Percentiles rank a stretch among this genome's conserved stretches.
Conservation (phyloP, 1,140 invertebrate genomes). For the Drosophila mauritiana region DNA sequence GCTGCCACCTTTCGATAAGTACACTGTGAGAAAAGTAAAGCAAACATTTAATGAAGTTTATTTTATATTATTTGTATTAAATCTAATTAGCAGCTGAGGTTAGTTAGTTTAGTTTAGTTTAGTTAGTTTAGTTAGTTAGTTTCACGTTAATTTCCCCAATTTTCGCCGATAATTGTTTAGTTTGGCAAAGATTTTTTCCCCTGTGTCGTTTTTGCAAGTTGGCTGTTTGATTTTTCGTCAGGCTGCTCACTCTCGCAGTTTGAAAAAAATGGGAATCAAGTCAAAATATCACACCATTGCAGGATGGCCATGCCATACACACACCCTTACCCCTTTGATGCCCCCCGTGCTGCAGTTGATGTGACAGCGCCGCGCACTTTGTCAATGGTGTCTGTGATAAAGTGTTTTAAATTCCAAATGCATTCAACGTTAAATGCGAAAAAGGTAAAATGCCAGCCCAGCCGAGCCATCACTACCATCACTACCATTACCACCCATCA, state of each 20-base stretch:
- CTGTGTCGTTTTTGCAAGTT: constrained; percentile 4
- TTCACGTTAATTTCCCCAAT: too few relatives aligned
- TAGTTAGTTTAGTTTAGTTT: too few relatives aligned
- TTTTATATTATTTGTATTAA: too few relatives aligned
- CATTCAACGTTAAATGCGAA: constrained; percentile 77
- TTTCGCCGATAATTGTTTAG: not conserved
- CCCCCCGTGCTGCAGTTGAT: constrained; percentile 63
- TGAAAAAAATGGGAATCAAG: constrained; percentile 52
- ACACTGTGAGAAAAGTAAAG: constrained; percentile 6
- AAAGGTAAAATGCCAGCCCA: constrained; percentile 51
- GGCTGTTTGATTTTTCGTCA: constrained; percentile 69
- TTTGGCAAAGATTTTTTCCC: not conserved
- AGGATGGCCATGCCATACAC: constrained; percentile 22
- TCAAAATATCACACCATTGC: constrained; percentile 59
- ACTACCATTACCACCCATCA: constrained; percentile 16
- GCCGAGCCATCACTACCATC: constrained; percentile 13
- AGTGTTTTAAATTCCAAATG: constrained; percentile 81
- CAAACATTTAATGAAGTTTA: too few relatives aligned
- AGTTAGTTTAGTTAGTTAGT: too few relatives aligned
- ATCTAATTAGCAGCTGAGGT: too few relatives aligned
- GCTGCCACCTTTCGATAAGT: constrained; percentile 13
- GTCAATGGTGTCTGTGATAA: constrained; percentile 76
- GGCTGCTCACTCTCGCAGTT: constrained; percentile 23
- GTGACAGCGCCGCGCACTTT: constrained; percentile 75
- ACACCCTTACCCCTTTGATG: not conserved